Base-by-base conservation (phyloP, 2,113 vertebrate species). In the Salvelinus namaycush region DNA sequence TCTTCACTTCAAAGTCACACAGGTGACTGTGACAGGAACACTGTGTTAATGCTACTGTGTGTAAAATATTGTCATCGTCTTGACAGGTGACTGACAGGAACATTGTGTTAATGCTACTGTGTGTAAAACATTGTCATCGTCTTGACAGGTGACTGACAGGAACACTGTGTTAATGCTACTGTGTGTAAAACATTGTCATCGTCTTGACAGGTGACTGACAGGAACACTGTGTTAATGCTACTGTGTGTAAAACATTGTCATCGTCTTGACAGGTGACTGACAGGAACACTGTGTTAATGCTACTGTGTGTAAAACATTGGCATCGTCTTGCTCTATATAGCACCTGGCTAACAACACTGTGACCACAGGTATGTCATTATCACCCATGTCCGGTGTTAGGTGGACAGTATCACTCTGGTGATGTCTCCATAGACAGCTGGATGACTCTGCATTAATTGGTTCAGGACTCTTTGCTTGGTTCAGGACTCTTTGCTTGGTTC, bases 381-480 rank as follows among this genome's bases (percentile, higher is more conserved):
- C 12, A 18, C 16, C 51, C 18, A 14, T 54, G 49, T 51, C 49
- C 0, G 49, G 49, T 14, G 49, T 51, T 54, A 4, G 39, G 9
- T 44, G 39, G 39, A 44, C 39, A 11, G 39, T 44, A 44, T 44
- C 39, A 11, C 12, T 54, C 51, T 18, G 51, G 13, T 18, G 51
- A 54, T 54, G 51, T 54, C 39, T 44, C 51, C 51, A 18, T 18
- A 54, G 51, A 54, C 51, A 54, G 51, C 51, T 54, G 16, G 51
- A 54, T 54, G 51, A 54, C 16, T 9, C 48, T 54, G 49, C 16
- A 18, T 76, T 34, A 76, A 76, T 66, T 66, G 64, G 22, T 66
- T 66, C 51, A 20, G 73, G 57, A 73, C 27, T 31, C 14, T 49
- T 76, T 44, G 81, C 78, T 65, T 65, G 62, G 8, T 65, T 65